Evolutionary conservation across 2,113 vertebrate species (phyloP), one percentile per base, ranked within the genome.

Genomic region (Raja brachyura): DNA sequence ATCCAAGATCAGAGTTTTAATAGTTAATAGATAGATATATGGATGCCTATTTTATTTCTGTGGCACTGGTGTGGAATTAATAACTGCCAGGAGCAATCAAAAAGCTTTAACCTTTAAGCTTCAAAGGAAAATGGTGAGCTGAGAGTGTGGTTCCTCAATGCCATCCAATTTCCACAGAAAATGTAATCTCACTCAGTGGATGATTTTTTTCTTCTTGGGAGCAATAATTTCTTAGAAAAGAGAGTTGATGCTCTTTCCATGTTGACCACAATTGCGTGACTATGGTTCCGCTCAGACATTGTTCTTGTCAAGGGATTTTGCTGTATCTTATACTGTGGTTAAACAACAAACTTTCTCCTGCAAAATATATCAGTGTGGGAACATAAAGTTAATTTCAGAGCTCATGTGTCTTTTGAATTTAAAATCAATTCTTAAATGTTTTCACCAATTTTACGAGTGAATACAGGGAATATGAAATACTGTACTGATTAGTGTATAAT

Each of bases 371-470:
- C 81, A n/a, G 3, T 61, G 54, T 61, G 81, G 70, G 70, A 20
- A 5, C 3, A 31, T 13, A n/a, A 88, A 2, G 5, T 4, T 18
- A 7, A 10, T 88, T 88, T 31, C 59, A 66, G 59, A 63, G 28
- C 59, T 63, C 14, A 5, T 18, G 28, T 86, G n/a, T 31, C 59
- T 66, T 28, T n/a, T 88, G n/a, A 63, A 88, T 88, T 63, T 28
- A 63, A 88, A 88, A 88, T 88, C 59, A 63, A 88, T 88, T n/a
- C n/a, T 63, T 31, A 28, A 59, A 61, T n/a, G 54, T 85, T 85
- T 59, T 59, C 56, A 85, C 25, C 81, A 85, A 85, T 54, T 85
- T 85, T 18, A 83, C 25, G 18, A 48, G 11, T 25, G 48, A 83
- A 39, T 18, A 22, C 39, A 83, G 79, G 25, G 79, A 83, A 5